Evolutionary conservation across 2,113 vertebrate genomes (phyloP), one percentile per base, ranked within the genome.

Genomic region (Chascanopsetta lugubris): DNA sequence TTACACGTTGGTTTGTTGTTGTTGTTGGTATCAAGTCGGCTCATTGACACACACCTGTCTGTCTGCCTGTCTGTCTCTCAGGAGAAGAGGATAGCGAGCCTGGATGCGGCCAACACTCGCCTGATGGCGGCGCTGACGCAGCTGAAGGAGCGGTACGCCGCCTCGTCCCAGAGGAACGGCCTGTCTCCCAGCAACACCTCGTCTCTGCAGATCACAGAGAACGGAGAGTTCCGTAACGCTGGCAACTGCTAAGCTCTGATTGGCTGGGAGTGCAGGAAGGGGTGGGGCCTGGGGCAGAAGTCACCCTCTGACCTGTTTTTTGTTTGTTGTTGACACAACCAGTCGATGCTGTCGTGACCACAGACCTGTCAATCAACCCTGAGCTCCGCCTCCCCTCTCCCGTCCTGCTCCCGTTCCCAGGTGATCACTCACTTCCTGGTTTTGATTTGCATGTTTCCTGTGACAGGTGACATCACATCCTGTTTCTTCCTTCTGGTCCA

Each of bases 141-240:
- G 92, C 94, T 99, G 85, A 99, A 98, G 94, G 97, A 99, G 81
- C 95, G 97, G 60, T 98, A 98, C 90, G 96, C 94, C 79, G 95
- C 95, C 93, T 85, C 87, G 13, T 89, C 96, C 93, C 91, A 96
- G 93, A 94, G 96, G 89, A 99, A 99, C 72, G 97, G 97, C 79
- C 92, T 99, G 92, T 99, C 96, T 79, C 97, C 97, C 74, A 98
- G 96, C 94, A 98, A 97, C 94, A 96, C 96, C 51, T 96, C 95
- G 56, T 97, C 97, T 77, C 94, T 99, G 85, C 97, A 99, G 93
- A 99, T 99, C 88, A 99, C 97, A 0, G 97, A 99, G 87, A 99
- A 99, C 76, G 97, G 97, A 83, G 97, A 99, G 91, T 99, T 99
- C 88, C 90, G 96, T 69, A 98, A 98, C 94, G 96, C 95, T 83